Evolutionary conservation across 2,888 invertebrate species (phyloP).

Genomic region (Charanyca ferruginea): DNA sequence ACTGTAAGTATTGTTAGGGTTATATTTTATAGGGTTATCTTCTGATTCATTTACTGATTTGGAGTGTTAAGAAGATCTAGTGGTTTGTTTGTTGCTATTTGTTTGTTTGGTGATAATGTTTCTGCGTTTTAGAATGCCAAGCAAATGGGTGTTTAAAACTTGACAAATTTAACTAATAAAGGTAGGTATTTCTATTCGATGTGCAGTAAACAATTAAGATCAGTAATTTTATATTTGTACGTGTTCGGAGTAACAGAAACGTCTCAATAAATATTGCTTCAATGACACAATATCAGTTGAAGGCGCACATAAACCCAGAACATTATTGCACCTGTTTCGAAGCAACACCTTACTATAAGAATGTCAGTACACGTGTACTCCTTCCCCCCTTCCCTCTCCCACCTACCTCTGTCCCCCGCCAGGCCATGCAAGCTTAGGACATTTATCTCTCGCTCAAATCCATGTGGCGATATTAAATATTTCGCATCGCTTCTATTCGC

Average conservation of each 20-base stretch:
- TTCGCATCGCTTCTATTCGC: conserved; percentile 60
- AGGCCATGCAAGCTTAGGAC: conserved; percentile 34
- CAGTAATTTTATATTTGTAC: too few species aligned
- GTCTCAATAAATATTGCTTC: neutral
- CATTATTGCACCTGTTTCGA: conserved; percentile 32
- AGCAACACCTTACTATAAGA: conserved; percentile 33
- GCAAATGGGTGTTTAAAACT: too few species aligned
- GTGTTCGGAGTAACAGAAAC: too few species aligned
- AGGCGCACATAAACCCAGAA: conserved; percentile 18
- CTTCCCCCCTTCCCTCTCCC: neutral
- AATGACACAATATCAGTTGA: conserved; percentile 7
- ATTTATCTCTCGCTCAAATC: conserved; percentile 62
- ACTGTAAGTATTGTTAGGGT: conserved; percentile 38
- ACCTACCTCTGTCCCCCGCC: neutral
- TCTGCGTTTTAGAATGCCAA: too few species aligned
- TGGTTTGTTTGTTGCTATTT: neutral
- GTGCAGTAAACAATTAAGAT: too few species aligned
- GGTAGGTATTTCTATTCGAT: too few species aligned
- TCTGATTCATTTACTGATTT: conserved; percentile 39
- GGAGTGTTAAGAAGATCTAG: conserved; percentile 20
- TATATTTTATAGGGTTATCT: conserved; percentile 44
- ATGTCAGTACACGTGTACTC: conserved; percentile 34
- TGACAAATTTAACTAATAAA: too few species aligned
- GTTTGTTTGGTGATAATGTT: conserved; percentile 6
- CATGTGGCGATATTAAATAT: conserved; percentile 71